These are phyloP conservation scores for Pycnomerus fuliginosus DNA, from an alignment of 2,888 invertebrate genomes.

Conservation along the genomic window DNA sequence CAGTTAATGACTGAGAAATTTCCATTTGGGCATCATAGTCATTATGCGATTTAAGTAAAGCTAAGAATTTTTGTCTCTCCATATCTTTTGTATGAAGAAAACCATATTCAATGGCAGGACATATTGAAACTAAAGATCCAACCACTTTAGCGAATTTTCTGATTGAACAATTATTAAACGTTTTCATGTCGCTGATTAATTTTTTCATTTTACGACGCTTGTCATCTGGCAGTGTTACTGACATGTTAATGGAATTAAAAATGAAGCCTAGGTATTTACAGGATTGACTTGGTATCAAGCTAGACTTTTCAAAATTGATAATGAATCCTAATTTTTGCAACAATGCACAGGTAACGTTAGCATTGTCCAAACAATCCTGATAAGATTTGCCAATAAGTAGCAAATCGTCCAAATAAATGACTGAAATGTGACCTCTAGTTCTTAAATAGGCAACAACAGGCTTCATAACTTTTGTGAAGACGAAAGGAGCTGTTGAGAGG, in stretches of 20 bases:
- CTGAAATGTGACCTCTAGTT: background rate
- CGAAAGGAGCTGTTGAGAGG: conserved; percentile 7
- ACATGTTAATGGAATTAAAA: conserved; percentile 1
- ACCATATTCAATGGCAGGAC: conserved; percentile 24
- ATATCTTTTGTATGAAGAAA: conserved; percentile 24
- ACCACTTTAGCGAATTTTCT: conserved; percentile 8
- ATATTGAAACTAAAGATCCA: conserved; percentile 16
- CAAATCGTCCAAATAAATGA: background rate
- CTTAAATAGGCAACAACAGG: background rate
- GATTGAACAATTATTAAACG: conserved; percentile 8
- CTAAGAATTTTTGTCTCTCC: conserved; percentile 19
- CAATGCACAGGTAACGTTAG: background rate
- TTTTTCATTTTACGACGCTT: no score
- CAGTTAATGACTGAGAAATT: background rate
- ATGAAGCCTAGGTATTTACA: conserved; percentile 4
- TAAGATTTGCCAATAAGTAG: background rate
- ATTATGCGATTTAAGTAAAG: conserved; percentile 4
- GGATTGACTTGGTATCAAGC: background rate
- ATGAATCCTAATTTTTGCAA: conserved; percentile 4
- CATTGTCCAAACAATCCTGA: background rate
- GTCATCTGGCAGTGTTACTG: conserved; percentile 1
- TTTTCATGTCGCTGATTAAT: background rate
- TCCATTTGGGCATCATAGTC: conserved; percentile 10
- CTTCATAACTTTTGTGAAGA: conserved; percentile 11
- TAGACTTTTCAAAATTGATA: conserved; percentile 3